Evolutionary conservation across 2,797 vertebrate genomes (phyloP), one percentile per base, ranked within the genome.

Genomic region (Adrianichthys oophorus): DNA sequence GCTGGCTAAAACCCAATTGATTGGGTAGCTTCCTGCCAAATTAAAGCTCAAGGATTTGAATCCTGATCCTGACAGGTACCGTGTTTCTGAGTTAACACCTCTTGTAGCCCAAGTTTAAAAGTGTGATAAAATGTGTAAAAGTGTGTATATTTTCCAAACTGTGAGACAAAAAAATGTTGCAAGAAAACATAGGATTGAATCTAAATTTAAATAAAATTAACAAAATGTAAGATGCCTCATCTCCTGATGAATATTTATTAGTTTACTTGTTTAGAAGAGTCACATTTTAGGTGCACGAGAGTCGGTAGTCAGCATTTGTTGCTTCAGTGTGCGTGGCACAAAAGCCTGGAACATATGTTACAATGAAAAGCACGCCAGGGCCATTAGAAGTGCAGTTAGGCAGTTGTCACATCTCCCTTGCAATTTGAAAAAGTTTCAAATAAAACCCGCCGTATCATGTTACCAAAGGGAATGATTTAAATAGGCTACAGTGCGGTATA

Each of bases 331-430:
- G 65, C 62, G 48, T 53, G 85, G 74, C 78, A 79, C 63, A 63
- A 67, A 68, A 66, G 51, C 73, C 70, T 65, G 58, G 68, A 83
- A 80, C 85, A 87, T 85, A 65, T 90, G 87, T 84, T 76, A 61
- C 84, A 46, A 26, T 83, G 52, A 74, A 70, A 63, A 79, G 63
- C 73, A 62, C 72, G 49, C 79, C 68, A 82, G 43, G 43, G 50
- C 64, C 74, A 76, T 84, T 83, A 76, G 50, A 67, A 48, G 54
- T 56, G 68, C 69, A 63, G 75, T 70, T 52, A 65, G 49, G 57
- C 74, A 64, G 71, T 75, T 76, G 83, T 76, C 73, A 63, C 68
- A 53, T 74, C 72, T 76, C 59, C 58, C 74, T 59, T 68, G 78
- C 69, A 59, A 74, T 78, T 58, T 67, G 69, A 77, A 72, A 68